A percentile compares a stretch with the other conserved stretches of the same genome.
These are phyloP conservation scores for Neocrepidodera transversa DNA, from an alignment of 2,888 invertebrate species.

Conservation along the genomic window DNA sequence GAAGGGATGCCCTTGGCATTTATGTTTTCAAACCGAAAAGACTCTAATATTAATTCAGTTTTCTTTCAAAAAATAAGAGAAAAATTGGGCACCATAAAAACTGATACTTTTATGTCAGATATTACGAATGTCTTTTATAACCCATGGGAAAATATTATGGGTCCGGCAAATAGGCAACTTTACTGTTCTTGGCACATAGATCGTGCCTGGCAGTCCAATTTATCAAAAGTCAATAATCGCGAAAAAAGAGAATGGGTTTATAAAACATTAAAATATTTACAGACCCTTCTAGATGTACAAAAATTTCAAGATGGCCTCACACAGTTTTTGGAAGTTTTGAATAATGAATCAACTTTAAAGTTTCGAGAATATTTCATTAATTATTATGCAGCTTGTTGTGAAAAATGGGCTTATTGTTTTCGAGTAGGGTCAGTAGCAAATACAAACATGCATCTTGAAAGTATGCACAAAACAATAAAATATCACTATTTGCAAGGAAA, in stretches of 20 bases:
- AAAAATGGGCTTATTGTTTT: conserved; percentile 6
- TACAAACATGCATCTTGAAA: no score
- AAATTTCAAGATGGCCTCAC: background rate
- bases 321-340: background rate
- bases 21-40: conserved; percentile 17
- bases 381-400: background rate
- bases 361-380: background rate
- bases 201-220: conserved; percentile 8
- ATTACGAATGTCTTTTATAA: conserved; percentile 12
- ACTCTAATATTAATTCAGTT: background rate
- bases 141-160: conserved; percentile 8
- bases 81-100: background rate
- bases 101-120: conserved; percentile 18
- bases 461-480: no score
- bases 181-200: conserved; percentile 12
- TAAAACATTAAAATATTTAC: no score
- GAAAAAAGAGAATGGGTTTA: background rate
- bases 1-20: conserved; percentile 3
- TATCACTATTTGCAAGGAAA: background rate
- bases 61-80: conserved; percentile 9
- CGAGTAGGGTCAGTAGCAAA: background rate
- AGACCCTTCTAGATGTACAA: background rate
- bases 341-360: background rate
- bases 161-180: background rate
- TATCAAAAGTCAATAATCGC: background rate